Conservation (phyloP, 2,113 vertebrate genomes). For the Chelonoidis abingdonii region DNA sequence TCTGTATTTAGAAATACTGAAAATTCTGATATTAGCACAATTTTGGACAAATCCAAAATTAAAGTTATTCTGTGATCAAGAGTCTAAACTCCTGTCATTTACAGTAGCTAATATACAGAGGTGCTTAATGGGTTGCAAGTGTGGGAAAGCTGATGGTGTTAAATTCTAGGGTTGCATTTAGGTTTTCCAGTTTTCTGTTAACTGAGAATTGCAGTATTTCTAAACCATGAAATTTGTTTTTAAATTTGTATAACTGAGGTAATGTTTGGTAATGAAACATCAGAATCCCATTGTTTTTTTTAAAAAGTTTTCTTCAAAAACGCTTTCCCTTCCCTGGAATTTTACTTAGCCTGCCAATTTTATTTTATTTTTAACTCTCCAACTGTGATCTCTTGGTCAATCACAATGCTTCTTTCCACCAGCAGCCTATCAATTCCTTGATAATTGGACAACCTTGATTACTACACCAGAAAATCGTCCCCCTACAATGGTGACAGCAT, state of each 20-base stretch:
- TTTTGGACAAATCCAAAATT: background rate
- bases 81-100: background rate
- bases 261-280: background rate
- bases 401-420: fast-evolving
- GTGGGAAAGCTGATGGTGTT: background rate
- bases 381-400: background rate
- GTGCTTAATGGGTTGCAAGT: background rate
- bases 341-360: fast-evolving
- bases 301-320: background rate
- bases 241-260: background rate
- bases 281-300: background rate
- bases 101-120: background rate
- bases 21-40: background rate
- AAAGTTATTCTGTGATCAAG: background rate
- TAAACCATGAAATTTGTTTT: background rate
- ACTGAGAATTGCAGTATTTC: background rate
- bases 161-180: background rate
- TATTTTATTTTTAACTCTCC: background rate
- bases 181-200: background rate
- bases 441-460: background rate
- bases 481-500: background rate
- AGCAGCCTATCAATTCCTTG: background rate
- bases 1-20: background rate
- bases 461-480: background rate
- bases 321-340: background rate